phyloP scores from a whole-genome alignment of 2,113 vertebrate genomes.

The Baryphthengus martii region DNA sequence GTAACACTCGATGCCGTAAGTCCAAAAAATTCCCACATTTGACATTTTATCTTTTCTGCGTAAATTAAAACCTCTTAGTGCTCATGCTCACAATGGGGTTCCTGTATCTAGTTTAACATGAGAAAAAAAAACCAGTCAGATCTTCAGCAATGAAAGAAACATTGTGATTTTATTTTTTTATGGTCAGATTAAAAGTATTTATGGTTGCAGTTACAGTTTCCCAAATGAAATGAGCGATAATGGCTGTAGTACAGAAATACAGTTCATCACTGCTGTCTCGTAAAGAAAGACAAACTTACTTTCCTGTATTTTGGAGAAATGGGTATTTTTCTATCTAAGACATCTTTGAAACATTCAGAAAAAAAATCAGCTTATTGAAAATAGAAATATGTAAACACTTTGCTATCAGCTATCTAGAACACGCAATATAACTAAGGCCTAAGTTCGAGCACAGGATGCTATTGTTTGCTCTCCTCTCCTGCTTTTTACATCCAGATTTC shows the following conservation, averaged over 20 bases:
- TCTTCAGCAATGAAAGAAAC: neutral
- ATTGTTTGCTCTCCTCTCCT: neutral
- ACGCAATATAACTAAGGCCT: neutral
- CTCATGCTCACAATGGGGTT: neutral
- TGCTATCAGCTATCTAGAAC: neutral
- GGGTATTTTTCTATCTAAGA: neutral
- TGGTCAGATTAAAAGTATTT: neutral
- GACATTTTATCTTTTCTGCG: neutral
- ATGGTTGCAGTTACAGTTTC: neutral
- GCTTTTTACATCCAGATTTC: neutral
- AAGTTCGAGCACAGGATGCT: neutral
- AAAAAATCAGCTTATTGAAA: neutral
- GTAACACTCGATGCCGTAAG: constrained; percentile 82
- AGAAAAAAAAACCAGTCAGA: neutral
- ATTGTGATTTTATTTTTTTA: neutral
- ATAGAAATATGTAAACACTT: neutral
- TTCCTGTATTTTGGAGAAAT: neutral
- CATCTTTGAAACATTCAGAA: neutral
- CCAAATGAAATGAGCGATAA: neutral
- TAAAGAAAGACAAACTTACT: neutral
- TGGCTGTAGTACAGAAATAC: neutral
- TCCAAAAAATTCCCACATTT: neutral
- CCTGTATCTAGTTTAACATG: neutral
- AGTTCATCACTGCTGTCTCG: neutral
- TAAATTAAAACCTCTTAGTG: neutral